Evolutionary conservation across 2,797 vertebrate genomes (phyloP).

Genomic region (Sebastes kiyomatsui): DNA sequence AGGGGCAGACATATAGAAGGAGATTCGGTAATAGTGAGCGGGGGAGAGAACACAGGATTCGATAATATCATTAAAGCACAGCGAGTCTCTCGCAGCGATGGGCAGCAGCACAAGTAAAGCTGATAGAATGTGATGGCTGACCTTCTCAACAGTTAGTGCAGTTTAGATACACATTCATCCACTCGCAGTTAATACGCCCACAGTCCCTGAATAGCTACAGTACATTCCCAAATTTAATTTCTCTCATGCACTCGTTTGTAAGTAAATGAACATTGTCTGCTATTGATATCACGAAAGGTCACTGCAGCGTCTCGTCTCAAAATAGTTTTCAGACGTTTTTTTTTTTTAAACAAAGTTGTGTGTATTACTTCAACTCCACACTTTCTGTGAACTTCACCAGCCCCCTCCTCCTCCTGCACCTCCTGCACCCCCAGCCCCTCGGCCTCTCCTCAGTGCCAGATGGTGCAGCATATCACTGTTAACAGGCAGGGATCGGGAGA

Average conservation of each 20-base stretch:
- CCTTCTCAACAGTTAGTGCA: slow-evolving; percentile 64
- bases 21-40: slow-evolving; percentile 23
- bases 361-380: slow-evolving; percentile 15
- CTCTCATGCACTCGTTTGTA: slow-evolving; percentile 45
- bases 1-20: not conserved
- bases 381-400: slow-evolving; percentile 45
- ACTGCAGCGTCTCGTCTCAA: slow-evolving; percentile 7
- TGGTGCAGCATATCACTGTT: slow-evolving; percentile 56
- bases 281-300: slow-evolving; percentile 62
- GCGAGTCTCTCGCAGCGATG: slow-evolving; percentile 18
- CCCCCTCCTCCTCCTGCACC: not conserved
- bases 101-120: slow-evolving; percentile 41
- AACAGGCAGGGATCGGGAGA: slow-evolving; percentile 57
- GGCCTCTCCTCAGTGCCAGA: slow-evolving; percentile 45
- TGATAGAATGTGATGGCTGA: slow-evolving; percentile 72
- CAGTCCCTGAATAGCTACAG: slow-evolving; percentile 49
- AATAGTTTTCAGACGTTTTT: slow-evolving; percentile 28
- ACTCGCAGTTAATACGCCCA: slow-evolving; percentile 46
- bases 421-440: not conserved
- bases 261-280: slow-evolving; percentile 43
- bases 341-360: slow-evolving; percentile 32
- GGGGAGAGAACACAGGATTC: slow-evolving; percentile 17
- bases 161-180: slow-evolving; percentile 57
- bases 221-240: slow-evolving; percentile 49
- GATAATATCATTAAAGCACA: slow-evolving; percentile 28